These are phyloP conservation scores for Aurelia coerulea DNA, from an alignment of 30 jellyfish, hydroid and myxozoan species.

Conservation along the genomic window DNA sequence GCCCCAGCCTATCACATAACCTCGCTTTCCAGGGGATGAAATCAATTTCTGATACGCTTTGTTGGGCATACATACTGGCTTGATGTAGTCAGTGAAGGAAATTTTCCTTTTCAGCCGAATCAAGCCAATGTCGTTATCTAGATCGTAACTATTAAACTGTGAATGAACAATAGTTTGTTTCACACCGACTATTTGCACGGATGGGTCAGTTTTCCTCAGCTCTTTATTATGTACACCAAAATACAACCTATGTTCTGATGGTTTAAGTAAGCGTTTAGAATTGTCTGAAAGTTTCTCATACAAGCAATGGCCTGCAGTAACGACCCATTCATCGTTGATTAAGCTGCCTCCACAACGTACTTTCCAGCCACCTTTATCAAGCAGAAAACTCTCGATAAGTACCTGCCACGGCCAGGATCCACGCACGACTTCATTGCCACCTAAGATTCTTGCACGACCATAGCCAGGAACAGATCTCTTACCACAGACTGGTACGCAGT, in stretches of 20 bases:
- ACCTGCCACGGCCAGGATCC: constrained; percentile 99
- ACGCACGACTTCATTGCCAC: constrained; percentile 79
- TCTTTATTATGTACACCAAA: constrained; percentile 90
- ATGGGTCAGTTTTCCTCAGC: constrained; percentile 50
- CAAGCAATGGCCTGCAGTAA: constrained; percentile 99
- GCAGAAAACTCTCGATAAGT: constrained; percentile 78
- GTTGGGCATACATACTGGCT: constrained; percentile 95
- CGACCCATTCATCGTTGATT: constrained; percentile 92
- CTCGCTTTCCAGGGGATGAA: constrained; percentile 65
- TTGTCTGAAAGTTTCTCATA: constrained; percentile 59
- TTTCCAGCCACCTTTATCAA: constrained; percentile 76
- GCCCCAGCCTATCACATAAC: constrained; percentile 98
- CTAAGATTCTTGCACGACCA: constrained; percentile 83
- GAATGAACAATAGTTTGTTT: constrained; percentile 71
- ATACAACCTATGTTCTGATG: constrained; percentile 75
- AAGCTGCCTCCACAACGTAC: constrained; percentile 96
- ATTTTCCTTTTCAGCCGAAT: constrained; percentile 70
- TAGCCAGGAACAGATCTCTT: constrained; percentile 59
- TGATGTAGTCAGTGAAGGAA: constrained; percentile 58
- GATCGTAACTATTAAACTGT: constrained; percentile 45
- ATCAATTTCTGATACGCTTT: constrained; percentile 43
- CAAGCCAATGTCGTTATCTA: constrained; percentile 94
- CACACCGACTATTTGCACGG: constrained; percentile 51
- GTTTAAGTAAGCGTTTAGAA: constrained; percentile 45
- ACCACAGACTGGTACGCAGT: constrained; percentile 95